Evolutionary conservation across 1,140 invertebrate genomes (phyloP).

Genomic region (Acromyrmex heyeri): DNA sequence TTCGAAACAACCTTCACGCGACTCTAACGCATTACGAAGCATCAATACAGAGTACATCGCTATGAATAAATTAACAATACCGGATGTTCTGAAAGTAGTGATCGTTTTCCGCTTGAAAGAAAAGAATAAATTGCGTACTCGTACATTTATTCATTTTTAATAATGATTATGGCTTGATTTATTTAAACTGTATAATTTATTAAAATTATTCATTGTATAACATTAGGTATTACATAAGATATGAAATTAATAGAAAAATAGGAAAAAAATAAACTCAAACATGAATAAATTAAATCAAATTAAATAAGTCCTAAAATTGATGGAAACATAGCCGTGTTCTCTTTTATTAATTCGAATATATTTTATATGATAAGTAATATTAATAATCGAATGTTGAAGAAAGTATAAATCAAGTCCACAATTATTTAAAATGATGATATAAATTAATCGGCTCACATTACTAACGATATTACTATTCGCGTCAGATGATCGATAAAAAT

Average conservation of each 20-base stretch:
- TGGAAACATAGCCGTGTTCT: not conserved
- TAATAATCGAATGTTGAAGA: not conserved
- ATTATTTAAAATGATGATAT: not conserved
- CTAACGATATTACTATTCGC: not conserved
- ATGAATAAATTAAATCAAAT: constrained; percentile 3
- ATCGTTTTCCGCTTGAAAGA: constrained; percentile 9
- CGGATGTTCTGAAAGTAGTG: constrained; percentile 27
- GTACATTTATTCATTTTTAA: constrained; percentile 20
- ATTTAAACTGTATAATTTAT: not conserved
- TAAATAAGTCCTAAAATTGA: not conserved
- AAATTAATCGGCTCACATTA: not conserved
- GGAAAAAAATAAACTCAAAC: constrained; percentile 16
- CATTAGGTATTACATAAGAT: not conserved
- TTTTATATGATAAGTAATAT: not conserved
- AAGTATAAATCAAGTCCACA: constrained; percentile 12
- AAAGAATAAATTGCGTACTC: not conserved
- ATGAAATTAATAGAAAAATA: not conserved
- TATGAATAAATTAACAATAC: constrained; percentile 16
- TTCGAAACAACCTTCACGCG: constrained; percentile 31
- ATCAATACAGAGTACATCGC: not conserved
- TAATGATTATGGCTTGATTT: constrained; percentile 1
- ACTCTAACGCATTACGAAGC: not conserved
- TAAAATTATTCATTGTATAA: not conserved
- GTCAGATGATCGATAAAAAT: not conserved
- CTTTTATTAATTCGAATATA: not conserved